phyloP scores from a whole-genome alignment of 2,113 vertebrate species.

The Maccullochella peelii region DNA sequence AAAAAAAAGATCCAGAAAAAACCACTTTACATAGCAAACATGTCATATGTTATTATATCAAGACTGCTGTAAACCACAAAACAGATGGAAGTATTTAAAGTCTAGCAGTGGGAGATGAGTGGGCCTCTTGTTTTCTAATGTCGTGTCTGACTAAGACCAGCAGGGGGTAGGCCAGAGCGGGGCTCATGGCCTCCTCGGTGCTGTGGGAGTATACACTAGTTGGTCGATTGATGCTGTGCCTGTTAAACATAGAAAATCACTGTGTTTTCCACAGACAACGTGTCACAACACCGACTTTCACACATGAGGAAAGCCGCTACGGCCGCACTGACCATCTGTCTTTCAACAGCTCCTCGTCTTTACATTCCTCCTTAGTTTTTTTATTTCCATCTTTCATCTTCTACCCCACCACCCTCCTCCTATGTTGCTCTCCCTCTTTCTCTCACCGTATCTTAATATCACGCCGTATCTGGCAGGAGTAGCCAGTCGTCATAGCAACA shows the following conservation, averaged over 20 bases:
- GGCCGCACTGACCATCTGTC: not conserved
- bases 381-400: slow-evolving; percentile 35
- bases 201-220: slow-evolving; percentile 35
- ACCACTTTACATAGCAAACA: not conserved
- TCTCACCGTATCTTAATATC: slow-evolving; percentile 81
- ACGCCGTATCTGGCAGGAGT: slow-evolving; percentile 84
- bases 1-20: slow-evolving; percentile 11
- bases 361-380: slow-evolving; percentile 13
- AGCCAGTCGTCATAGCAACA: slow-evolving; percentile 88
- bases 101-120: slow-evolving; percentile 21
- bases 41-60: not conserved
- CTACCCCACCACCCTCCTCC: slow-evolving; percentile 36
- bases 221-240: slow-evolving; percentile 48
- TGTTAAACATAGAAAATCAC: slow-evolving; percentile 58
- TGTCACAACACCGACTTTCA: slow-evolving; percentile 24
- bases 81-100: slow-evolving; percentile 39
- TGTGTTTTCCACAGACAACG: slow-evolving; percentile 24
- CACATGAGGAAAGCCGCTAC: not conserved
- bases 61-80: slow-evolving; percentile 19
- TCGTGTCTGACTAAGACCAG: slow-evolving; percentile 49
- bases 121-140: slow-evolving; percentile 34
- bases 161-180: slow-evolving; percentile 54
- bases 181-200: slow-evolving; percentile 21
- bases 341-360: not conserved
- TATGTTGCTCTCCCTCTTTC: slow-evolving; percentile 65